Percentiles rank a stretch among this genome's conserved stretches.
phyloP scores from a whole-genome alignment of 2,113 vertebrate species.

The Acanthisitta chloris region DNA sequence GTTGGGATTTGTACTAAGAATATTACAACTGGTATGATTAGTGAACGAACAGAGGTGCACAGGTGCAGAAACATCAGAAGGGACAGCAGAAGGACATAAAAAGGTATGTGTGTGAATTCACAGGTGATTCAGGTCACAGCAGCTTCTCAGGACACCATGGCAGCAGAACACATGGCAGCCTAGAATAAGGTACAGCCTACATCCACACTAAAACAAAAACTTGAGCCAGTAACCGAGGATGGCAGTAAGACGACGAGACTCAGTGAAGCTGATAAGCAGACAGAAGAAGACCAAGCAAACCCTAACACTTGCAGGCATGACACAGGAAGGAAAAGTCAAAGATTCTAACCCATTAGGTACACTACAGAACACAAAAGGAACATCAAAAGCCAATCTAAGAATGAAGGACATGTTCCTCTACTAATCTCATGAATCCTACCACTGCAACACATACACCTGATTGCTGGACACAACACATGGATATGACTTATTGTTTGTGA shows the following conservation, averaged over 20 bases:
- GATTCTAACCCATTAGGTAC: background rate
- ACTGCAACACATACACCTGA: background rate
- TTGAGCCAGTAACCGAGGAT: background rate
- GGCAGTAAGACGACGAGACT: background rate
- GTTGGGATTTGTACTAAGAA: background rate
- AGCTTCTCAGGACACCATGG: background rate
- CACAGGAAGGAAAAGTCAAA: background rate
- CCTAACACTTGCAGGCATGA: background rate
- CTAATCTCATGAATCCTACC: background rate
- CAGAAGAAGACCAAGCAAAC: background rate
- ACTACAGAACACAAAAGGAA: background rate
- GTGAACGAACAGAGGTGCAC: background rate
- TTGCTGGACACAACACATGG: background rate
- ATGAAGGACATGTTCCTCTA: background rate
- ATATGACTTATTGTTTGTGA: background rate
- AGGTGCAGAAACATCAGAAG: background rate
- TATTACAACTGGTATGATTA: accelerated
- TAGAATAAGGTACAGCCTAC: background rate
- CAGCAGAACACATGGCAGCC: background rate
- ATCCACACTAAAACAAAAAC: background rate
- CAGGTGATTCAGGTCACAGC: background rate
- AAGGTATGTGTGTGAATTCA: accelerated
- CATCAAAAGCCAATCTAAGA: background rate
- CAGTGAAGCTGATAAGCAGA: background rate
- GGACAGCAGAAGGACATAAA: background rate